A percentile compares a stretch with the other conserved stretches of the same genome.
Evolutionary conservation across 2,113 vertebrate genomes (phyloP).

Genomic region (Lepisosteus osseus): DNA sequence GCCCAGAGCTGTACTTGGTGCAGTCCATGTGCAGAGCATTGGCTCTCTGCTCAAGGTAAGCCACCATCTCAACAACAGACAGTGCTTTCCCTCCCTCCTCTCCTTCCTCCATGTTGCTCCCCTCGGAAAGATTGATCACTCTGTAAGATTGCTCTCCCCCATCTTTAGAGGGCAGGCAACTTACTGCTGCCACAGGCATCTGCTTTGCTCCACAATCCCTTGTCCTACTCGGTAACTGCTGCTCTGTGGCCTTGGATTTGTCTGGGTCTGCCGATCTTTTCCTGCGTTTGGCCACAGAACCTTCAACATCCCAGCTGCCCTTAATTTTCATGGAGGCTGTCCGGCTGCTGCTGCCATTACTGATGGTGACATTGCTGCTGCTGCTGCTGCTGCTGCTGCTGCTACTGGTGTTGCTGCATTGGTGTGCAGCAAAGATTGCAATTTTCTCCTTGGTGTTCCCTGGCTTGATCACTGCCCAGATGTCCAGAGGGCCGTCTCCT

Average conservation of each 20-base stretch:
- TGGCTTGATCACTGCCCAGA: conserved; percentile 88
- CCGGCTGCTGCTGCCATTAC: conserved; percentile 29
- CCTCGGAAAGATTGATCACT: neutral
- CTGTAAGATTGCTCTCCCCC: neutral
- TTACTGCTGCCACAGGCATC: neutral
- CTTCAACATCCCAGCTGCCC: conserved; percentile 78
- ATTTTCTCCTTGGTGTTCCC: conserved; percentile 96
- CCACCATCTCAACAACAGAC: conserved; percentile 91
- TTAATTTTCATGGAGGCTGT: conserved; percentile 76
- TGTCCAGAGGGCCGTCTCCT: conserved; percentile 67
- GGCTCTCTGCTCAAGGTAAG: conserved; percentile 82
- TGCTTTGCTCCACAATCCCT: neutral
- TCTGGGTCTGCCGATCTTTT: conserved; percentile 72
- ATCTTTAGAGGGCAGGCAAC: conserved; percentile 5
- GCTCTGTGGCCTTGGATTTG: conserved; percentile 50
- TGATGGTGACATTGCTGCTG: conserved; percentile 2
- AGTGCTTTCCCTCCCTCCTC: conserved; percentile 55
- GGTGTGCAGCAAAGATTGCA: conserved; percentile 84
- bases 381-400: conserved; percentile 10
- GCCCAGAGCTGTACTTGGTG: conserved; percentile 51
- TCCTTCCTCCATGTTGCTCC: conserved; percentile 28
- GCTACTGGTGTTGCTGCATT: conserved; percentile 38
- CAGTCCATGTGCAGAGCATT: conserved; percentile 66
- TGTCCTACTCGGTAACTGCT: neutral
- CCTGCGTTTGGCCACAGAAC: conserved; percentile 76